phyloP scores from a whole-genome alignment of 2,797 vertebrate genomes.

The Cossypha heuglini region DNA sequence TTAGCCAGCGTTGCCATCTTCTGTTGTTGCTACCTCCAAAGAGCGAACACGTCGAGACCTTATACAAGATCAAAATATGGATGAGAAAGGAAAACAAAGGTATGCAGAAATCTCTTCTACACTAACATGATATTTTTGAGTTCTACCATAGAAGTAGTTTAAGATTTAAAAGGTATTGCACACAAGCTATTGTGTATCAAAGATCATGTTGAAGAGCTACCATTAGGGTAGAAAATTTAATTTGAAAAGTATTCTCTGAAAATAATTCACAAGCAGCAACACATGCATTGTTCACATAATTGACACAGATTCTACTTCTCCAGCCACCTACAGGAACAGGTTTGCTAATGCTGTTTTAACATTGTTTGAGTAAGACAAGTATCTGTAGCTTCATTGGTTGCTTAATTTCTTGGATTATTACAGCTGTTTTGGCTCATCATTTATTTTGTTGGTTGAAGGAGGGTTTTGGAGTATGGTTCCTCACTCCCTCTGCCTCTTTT shows the following conservation, averaged over 20 bases:
- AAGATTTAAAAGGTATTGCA: background rate
- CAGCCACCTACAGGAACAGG: background rate
- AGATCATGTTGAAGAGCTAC: background rate
- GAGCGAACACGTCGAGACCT: conserved; percentile 98
- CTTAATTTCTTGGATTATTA: background rate
- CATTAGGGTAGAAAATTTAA: background rate
- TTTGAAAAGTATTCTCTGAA: background rate
- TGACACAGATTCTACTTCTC: background rate
- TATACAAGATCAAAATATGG: conserved; percentile 99
- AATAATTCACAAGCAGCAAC: background rate
- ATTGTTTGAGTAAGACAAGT: background rate
- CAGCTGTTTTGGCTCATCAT: background rate
- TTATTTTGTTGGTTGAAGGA: background rate
- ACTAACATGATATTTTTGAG: accelerated
- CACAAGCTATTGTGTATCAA: background rate
- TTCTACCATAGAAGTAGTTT: background rate
- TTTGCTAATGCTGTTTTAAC: background rate
- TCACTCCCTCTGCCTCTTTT: background rate
- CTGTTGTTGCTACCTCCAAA: conserved; percentile 99
- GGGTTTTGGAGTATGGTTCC: background rate
- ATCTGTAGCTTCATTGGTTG: background rate
- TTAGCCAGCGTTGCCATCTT: conserved; percentile 98
- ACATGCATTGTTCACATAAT: accelerated
- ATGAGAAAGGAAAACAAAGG: conserved; percentile 98
- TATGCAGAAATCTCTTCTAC: background rate